These are phyloP conservation scores for Diloba caeruleocephala DNA, from an alignment of 2,888 invertebrate genomes.

Conservation along the genomic window DNA sequence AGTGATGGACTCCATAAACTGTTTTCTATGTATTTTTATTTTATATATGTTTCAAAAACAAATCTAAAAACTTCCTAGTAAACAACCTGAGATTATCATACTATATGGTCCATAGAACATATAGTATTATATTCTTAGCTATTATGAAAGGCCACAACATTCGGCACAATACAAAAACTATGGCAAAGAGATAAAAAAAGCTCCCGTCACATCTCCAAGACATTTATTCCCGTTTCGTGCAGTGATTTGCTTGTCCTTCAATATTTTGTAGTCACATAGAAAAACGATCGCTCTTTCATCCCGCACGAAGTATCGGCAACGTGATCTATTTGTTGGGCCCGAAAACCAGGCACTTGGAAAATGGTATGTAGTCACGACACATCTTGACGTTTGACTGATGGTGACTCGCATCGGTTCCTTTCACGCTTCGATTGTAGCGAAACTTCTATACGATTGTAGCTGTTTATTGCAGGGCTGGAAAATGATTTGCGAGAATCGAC, in stretches of 20 bases:
- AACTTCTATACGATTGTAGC: constrained; percentile 55
- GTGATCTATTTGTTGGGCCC: constrained; percentile 78
- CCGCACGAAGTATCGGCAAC: constrained; percentile 57
- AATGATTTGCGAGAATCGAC: constrained; percentile 50
- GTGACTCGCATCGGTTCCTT: constrained; percentile 61
- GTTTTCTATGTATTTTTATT: no score
- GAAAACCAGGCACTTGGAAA: constrained; percentile 77
- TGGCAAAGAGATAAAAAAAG: constrained; percentile 27
- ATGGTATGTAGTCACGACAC: constrained; percentile 77
- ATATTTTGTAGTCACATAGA: constrained; percentile 59
- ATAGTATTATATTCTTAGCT: no score
- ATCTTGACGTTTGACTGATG: constrained; percentile 81
- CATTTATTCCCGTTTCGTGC: constrained; percentile 39
- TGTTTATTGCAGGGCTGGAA: constrained; percentile 52
- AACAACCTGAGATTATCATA: no score
- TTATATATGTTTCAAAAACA: no score
- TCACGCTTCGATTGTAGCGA: constrained; percentile 61
- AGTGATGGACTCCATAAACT: no score
- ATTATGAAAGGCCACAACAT: no score
- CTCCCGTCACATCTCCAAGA: constrained; percentile 1
- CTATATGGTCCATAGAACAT: no score
- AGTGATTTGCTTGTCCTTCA: constrained; percentile 46
- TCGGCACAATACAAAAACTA: not conserved
- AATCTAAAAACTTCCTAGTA: no score
- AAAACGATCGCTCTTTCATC: constrained; percentile 60